Evolutionary conservation across 2,888 invertebrate genomes (phyloP), one percentile per base, ranked within the genome.

Genomic region (Tetrapedia diversipes): DNA sequence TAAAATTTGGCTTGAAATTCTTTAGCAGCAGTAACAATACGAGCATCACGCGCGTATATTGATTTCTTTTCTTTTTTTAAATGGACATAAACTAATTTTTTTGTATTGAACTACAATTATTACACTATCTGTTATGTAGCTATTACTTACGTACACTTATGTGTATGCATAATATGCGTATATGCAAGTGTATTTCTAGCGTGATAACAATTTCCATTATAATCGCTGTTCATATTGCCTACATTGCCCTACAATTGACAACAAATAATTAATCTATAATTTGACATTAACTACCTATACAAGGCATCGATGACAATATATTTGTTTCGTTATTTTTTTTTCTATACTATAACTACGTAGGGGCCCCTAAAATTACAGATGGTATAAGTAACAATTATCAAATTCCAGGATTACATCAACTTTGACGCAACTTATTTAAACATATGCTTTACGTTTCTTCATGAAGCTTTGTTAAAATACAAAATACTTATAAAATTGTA

Each of bases 281-380:
- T 85, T 81, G 84, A 87, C 80, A 76, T 83, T 85, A 85, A 86
- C 86, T 85, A 82, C 83, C 84, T 89, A 86, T 76, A 84, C 86
- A 89, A 89, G 88, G 88, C 89, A 89, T 89, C 88, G 82, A 87
- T 87, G 86, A 89, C 78, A 81, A 86, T 83, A 86, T 74, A 79
- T 79, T 69, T 80, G 67, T 73, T 81, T 79, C 79, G 63, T 82
- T 72, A 67, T 27, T 61, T 79, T 60, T 80, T 49, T 60, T 39
- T 65, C 72, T 86, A 77, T 54, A 37, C 66, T 82, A 72, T 69
- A 73, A 56, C 68, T 82, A 79, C 68, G 65, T 34, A 27, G 77
- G 80, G 87, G 83, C 85, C 88, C 88, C 88, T 79, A 71, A 69
- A 34, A 64, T 74, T 72, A 72, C 61, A 39, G 53, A 37, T 27